Evolutionary conservation across 2,888 invertebrate species (phyloP), one percentile per base, ranked within the genome.

Genomic region (Caradrina clavipalpis): DNA sequence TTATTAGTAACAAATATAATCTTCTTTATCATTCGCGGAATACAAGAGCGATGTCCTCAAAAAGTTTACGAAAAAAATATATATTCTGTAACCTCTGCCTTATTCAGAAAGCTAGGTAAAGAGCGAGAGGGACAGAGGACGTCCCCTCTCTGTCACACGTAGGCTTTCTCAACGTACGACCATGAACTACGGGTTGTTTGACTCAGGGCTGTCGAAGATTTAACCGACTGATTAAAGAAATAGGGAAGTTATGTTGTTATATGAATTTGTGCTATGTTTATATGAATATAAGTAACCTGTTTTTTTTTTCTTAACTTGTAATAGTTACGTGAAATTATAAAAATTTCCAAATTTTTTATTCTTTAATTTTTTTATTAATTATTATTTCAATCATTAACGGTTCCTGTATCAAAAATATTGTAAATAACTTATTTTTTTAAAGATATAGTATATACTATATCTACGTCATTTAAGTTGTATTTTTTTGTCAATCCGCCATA

Each of bases 151-250:
- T 39, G 50, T 81, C 73, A 63, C 78, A 62, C 82, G 13, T 35
- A 68, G 62, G 75, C 70, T 81, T 70, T 71, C 69, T 76, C 50
- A 74, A 69, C 49, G 72, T 65, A 73, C 82, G 82, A 45, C 79
- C 83, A 56, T 83, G 83, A 83, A 83, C 83, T 72, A 73, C 54
- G 56, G 22, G 22, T 45, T 10, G 59, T 64, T 64, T 51, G 8
- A 15, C 8, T 55, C 59, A 85, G 85, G 85, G 85, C n/a, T 85
- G 82, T 0, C 81, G 19, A 0, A 22, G 49, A 8, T 59, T 69
- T 67, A 39, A 57, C 59, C 45, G 54, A 73, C 31, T 60, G 8
- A 2, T 0, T 8, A 39, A 2, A 2, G 15, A 1, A 13, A 39
- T 13, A 39, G 39, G 11, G 39, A 39, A 39, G 15, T 21, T 21